These are phyloP conservation scores for Eudemis profundana DNA, from an alignment of 2,888 invertebrate species.

Conservation along the genomic window DNA sequence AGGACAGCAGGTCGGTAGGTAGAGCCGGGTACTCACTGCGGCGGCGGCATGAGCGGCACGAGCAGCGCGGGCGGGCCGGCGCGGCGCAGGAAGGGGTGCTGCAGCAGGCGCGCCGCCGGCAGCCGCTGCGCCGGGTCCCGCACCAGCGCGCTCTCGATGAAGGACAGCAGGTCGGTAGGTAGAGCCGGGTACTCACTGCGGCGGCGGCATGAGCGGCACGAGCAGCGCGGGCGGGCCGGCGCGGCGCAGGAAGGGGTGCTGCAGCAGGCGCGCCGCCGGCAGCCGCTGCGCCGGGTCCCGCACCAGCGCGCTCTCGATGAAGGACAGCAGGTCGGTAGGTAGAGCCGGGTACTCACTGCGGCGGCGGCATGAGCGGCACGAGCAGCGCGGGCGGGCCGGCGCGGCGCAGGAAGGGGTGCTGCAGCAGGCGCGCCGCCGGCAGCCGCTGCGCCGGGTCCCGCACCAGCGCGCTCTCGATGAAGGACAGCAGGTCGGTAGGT, in stretches of 20 bases:
- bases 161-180: too few species aligned
- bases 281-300: conserved; percentile 3
- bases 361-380: conserved; percentile 91
- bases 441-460: too few species aligned
- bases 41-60: conserved; percentile 77
- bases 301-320: background rate
- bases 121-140: conserved; percentile 49
- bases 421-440: conserved; percentile 84
- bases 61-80: conserved; percentile 94
- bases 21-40: conserved; percentile 17
- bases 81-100: conserved; percentile 95
- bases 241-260: conserved; percentile 91
- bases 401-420: conserved; percentile 94
- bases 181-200: conserved; percentile 74
- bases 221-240: conserved; percentile 93
- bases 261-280: conserved; percentile 84
- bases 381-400: conserved; percentile 93
- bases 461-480: too few species aligned
- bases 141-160: too few species aligned
- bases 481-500: background rate
- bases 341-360: background rate
- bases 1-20: too few species aligned
- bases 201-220: conserved; percentile 78
- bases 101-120: conserved; percentile 43
- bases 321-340: background rate